Base-by-base conservation (phyloP, 2,888 invertebrate species). In the Philereme transversata region DNA sequence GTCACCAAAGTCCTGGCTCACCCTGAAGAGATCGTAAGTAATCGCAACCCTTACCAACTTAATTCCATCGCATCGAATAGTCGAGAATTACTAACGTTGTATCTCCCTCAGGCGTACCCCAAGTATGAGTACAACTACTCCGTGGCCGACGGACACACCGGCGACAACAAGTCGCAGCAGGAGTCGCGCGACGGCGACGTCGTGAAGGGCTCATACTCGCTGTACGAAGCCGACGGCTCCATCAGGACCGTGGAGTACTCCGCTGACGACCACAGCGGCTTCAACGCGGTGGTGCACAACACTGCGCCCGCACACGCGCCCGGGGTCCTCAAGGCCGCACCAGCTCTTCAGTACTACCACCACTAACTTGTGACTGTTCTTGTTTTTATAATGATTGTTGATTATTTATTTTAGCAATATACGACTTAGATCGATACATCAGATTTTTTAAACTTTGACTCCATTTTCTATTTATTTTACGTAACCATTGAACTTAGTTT, bases 221-320 rank as follows among this genome's bases (percentile, higher is more conserved):
- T 93, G 72, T 88, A 90, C 67, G 93, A 93, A 75, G 91, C 93
- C 51, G 93, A 93, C 75, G 93, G 93, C 75, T 93, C 93, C 80
- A 76, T 91, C 78, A 86, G 93, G 69, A 93, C 91, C 66, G 93
- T 93, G 65, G 87, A 93, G 78, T 93, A 93, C 86, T 79, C 92
- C 74, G 92, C 93, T 64, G 93, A 93, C 64, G 90, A 90, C 74
- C 91, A 93, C 84, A 89, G 80, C 74, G 93, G 93, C 41, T 88
- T 88, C 79, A 88, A 88, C 82, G 84, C 88, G 56, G 83, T 87
- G 44, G 86, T 87, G 54, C 84, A 84, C 81, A 82, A 83, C 80
- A 71, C 79, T 58, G 85, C 84, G 4, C 82, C 84, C 69, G 79
- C 81, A 35, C 77, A 79, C 63, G 87, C 86, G 10, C 87, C 85